Evolutionary conservation across 2,113 vertebrate species (phyloP).

Genomic region (Macrotis lagotis): DNA sequence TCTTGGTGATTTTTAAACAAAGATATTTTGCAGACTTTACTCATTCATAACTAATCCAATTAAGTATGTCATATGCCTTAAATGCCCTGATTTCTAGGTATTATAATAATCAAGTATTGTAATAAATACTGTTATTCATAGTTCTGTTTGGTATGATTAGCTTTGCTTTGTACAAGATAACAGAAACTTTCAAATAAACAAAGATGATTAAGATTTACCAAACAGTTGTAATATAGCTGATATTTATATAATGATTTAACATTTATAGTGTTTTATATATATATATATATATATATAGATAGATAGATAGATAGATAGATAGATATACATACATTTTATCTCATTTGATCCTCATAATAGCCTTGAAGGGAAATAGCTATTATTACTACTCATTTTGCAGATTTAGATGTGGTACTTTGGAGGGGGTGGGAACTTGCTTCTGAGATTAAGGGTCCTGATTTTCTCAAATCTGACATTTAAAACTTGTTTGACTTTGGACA

Average conservation of each 20-base stretch:
- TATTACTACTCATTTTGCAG: not conserved
- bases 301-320: too few species aligned
- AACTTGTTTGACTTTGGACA: not conserved
- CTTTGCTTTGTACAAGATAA: not conserved
- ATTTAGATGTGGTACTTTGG: not conserved
- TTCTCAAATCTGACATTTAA: not conserved
- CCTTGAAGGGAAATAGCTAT: not conserved
- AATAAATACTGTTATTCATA: not conserved
- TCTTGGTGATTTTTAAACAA: not conserved
- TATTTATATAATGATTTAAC: not conserved
- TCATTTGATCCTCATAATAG: not conserved
- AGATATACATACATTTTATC: too few species aligned
- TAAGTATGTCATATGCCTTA: not conserved
- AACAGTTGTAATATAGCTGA: not conserved
- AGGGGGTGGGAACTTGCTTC: not conserved
- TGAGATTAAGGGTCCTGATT: not conserved
- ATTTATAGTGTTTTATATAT: not conserved
- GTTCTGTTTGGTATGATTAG: not conserved
- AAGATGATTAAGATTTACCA: not conserved
- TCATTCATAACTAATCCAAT: not conserved
- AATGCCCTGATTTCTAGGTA: not conserved
- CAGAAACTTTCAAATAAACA: not conserved
- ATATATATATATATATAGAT: too few species aligned
- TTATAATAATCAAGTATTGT: not conserved
- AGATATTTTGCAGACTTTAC: not conserved